Evolutionary conservation across 2,113 vertebrate species (phyloP).

Genomic region (Crotalus tigris): DNA sequence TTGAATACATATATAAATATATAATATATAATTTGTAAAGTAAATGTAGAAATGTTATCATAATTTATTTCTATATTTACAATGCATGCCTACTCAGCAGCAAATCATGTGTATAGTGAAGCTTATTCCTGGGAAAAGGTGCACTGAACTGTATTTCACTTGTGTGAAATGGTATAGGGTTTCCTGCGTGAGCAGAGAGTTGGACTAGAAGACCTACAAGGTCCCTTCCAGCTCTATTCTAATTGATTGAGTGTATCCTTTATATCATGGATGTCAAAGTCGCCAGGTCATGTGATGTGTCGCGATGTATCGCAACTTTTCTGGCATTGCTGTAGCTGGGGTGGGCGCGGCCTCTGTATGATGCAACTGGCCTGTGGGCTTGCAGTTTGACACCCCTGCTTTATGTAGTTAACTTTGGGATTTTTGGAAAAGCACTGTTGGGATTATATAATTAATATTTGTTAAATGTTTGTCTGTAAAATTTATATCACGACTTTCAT

Average conservation of each 20-base stretch:
- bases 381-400: no score
- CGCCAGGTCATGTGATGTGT: no score
- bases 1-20: neutral
- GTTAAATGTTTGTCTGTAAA: neutral
- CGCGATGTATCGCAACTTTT: no score
- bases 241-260: neutral
- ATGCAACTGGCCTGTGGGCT: no score
- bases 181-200: neutral
- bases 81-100: neutral
- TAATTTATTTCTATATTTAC: neutral
- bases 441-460: neutral
- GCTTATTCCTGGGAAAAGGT: neutral
- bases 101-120: neutral
- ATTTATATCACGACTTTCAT: neutral
- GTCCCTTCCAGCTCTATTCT: neutral
- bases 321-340: no score
- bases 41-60: neutral
- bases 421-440: neutral
- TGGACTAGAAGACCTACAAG: neutral
- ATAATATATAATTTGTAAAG: neutral
- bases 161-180: neutral
- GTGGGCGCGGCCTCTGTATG: no score
- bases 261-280: neutral
- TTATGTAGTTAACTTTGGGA: neutral
- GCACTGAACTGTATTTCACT: neutral